Base-by-base conservation (phyloP, 2,797 vertebrate species). In the Onychomys leucogaster region DNA sequence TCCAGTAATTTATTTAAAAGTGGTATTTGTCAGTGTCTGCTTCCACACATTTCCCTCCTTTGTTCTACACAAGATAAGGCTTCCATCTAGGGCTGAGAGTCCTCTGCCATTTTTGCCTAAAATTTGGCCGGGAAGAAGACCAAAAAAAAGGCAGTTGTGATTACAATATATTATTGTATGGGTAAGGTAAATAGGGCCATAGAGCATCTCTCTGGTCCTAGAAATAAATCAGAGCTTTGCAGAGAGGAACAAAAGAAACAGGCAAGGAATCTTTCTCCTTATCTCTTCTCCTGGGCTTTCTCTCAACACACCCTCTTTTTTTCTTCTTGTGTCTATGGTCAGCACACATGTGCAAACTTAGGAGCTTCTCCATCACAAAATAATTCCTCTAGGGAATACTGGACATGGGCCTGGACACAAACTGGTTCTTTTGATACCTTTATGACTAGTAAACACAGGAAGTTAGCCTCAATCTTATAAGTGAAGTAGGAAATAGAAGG, bases 1-100 rank as follows among this genome's bases (percentile, higher is more conserved):
- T 46, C 9, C 46, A 57, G 37, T 17, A 21, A 49, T 92, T 95
- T 84, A 97, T 73, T 90, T 63, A 92, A 85, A 92, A 84, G 32
- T 81, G 29, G 49, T 12, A 88, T 71, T 13, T 55, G 34, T 91
- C 78, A 55, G 46, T 52, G 1, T 82, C 57, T 78, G 82, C 5
- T 5, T 83, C 46, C 43, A 25, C 43, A 46, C 9, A 25, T 17
- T 37, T 19, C 61, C 63, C 8, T 61, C 81, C 90, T 93, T 93
- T 65, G 13, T 82, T 88, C 87, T 65, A 55, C 29, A 34, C 32
- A n/a, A 95, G 10, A 83, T 0, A 76, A 25, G 1, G 37, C 32
- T 78, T 90, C 57, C 81, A 57, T 75, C 49, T 3, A 65, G 34
- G 57, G 19, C 43, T 63, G 9, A 94, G 43, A 75, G 16, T 92